These are phyloP conservation scores for Slavum lentiscoides DNA, from an alignment of 2,888 invertebrate species.

Conservation along the genomic window DNA sequence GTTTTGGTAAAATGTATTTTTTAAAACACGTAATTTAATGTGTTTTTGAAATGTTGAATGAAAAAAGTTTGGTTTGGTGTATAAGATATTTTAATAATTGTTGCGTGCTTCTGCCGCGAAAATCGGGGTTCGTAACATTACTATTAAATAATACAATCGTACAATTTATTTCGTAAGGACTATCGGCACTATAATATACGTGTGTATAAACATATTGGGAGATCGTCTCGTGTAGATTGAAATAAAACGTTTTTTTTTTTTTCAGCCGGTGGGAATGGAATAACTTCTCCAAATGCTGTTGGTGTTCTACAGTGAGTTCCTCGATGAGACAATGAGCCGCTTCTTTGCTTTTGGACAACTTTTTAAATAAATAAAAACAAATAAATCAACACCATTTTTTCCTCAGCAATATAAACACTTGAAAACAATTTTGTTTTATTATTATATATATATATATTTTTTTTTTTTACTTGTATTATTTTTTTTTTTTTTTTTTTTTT, in stretches of 20 bases:
- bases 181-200: no score
- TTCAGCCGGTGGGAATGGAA: conserved; percentile 48
- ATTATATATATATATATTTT: neutral
- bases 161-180: no score
- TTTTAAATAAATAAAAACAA: conserved; percentile 24
- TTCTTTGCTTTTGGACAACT: conserved; percentile 49
- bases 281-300: conserved; percentile 51
- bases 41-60: no score
- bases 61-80: no score
- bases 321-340: conserved; percentile 29
- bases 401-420: conserved; percentile 51
- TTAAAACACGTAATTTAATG: no score
- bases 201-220: no score
- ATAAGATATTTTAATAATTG: no score
- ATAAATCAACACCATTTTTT: conserved; percentile 28
- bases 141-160: no score
- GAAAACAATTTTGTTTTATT: conserved; percentile 43
- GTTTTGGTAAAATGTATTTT: no score
- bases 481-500: conserved; percentile 35
- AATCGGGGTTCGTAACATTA: no score
- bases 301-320: conserved; percentile 52
- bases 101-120: no score
- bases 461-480: conserved; percentile 52
- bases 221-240: no score
- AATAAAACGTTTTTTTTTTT: conserved; percentile 17